Base-by-base conservation (phyloP, 2,888 invertebrate genomes). In the Aporophyla nigra region DNA sequence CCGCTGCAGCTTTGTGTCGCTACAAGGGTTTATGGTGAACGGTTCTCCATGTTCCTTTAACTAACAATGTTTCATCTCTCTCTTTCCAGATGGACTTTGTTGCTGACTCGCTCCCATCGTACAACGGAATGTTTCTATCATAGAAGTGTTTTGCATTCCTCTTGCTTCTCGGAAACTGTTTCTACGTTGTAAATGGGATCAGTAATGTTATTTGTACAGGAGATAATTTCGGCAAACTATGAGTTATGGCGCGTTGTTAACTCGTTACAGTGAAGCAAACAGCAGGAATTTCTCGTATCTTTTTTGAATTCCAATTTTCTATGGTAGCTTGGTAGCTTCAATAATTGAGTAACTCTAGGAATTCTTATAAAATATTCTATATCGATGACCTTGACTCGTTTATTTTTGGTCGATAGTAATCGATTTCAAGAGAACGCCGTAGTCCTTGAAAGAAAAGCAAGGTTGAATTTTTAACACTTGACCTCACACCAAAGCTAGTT, bases 31-130 rank as follows among this genome's bases (percentile, higher is more conserved):
- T 88, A 90, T 88, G 95, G 96, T 96, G 93, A 92, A 93, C 90
- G 94, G 93, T 91, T 86, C 87, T 87, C 87, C 88, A 88, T 89
- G 87, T 91, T 91, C 87, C 86, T 87, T 91, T 90, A 81, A 94
- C 92, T 95, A 95, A 95, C 93, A 91, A 90, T 92, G 90, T 94
- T 93, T 91, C 95, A 93, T 96, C 95, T 96, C 95, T 96, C 88
- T 96, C 94, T 95, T 96, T 96, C 78, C 96, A 96, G 96, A 95
- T 96, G 91, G 91, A 88, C 90, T 82, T 86, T 79, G 73, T 88
- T 79, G 90, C 90, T 86, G 88, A 92, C 92, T 91, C 92, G 88
- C 91, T 93, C 86, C 84, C 79, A 86, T 83, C 82, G 84, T 83
- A 76, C 87, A 71, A 72, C 82, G 89, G 82, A 89, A 89, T 87